These are phyloP conservation scores for Prosapia bicincta DNA, from an alignment of 2,888 invertebrate species.

Conservation along the genomic window DNA sequence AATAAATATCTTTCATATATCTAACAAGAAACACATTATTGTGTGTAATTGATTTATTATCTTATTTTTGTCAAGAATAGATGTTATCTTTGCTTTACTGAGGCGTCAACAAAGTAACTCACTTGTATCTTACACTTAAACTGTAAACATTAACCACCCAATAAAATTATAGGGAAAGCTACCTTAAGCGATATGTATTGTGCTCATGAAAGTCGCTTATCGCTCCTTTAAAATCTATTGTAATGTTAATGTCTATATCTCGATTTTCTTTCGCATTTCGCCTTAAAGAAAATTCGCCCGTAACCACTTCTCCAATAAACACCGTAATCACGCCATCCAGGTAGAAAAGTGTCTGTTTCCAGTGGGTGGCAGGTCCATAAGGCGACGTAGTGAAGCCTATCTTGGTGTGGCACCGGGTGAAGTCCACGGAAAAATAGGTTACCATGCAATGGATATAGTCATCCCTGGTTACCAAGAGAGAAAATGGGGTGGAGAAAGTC, in stretches of 20 bases:
- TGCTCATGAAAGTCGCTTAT: slow-evolving; percentile 77
- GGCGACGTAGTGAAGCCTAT: slow-evolving; percentile 98
- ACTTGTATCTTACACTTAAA: too few species aligned
- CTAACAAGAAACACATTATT: too few species aligned
- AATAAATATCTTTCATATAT: too few species aligned
- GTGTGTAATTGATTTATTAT: too few species aligned
- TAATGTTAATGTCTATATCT: slow-evolving; percentile 92
- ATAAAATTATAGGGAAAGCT: too few species aligned
- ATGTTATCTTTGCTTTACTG: too few species aligned
- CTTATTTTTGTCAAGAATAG: too few species aligned
- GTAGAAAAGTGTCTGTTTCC: slow-evolving; percentile 99
- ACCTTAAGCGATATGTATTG: slow-evolving; percentile 61
- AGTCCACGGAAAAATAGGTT: slow-evolving; percentile 98
- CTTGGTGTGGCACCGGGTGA: slow-evolving; percentile 97
- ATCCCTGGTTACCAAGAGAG: slow-evolving; percentile 71
- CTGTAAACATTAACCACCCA: too few species aligned
- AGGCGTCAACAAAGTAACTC: too few species aligned
- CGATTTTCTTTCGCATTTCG: slow-evolving; percentile 95
- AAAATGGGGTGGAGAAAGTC: slow-evolving; percentile 67
- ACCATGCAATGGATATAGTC: slow-evolving; percentile 82
- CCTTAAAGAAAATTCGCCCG: slow-evolving; percentile 87
- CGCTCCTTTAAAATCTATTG: slow-evolving; percentile 88
- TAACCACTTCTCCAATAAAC: slow-evolving; percentile 91
- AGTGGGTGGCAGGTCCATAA: slow-evolving; percentile 96
- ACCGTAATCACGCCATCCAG: slow-evolving; percentile 93